These are phyloP conservation scores for Bergia sp. DNA, from an alignment of 92 coral and sea anemone species.

Conservation along the genomic window DNA sequence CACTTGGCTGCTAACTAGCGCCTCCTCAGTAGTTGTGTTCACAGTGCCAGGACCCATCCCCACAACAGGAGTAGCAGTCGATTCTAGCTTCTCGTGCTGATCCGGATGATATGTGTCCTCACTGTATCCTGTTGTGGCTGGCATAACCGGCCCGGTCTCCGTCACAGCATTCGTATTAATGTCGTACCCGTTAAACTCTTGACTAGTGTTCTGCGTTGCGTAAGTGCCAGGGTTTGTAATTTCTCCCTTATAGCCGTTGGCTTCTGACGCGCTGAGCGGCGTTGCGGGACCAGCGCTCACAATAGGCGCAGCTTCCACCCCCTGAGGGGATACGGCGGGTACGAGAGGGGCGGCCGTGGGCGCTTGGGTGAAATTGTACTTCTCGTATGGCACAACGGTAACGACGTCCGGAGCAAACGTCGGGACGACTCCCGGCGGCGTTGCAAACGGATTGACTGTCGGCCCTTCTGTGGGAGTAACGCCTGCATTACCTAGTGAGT, in stretches of 20 bases:
- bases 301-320: constrained; percentile 23
- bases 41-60: constrained; percentile 28
- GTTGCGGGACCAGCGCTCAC: constrained; percentile 39
- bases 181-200: constrained; percentile 12
- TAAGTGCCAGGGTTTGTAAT: constrained; percentile 4
- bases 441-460: constrained; percentile 32
- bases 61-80: constrained; percentile 21
- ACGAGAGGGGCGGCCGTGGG: constrained; percentile 29
- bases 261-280: constrained; percentile 20
- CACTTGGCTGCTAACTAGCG: constrained; percentile 31
- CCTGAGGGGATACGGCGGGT: neutral
- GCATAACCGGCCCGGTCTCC: neutral
- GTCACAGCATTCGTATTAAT: constrained; percentile 34
- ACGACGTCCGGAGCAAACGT: constrained; percentile 71
- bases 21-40: constrained; percentile 5
- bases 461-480: constrained; percentile 36
- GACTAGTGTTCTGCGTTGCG: constrained; percentile 20
- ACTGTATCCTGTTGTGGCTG: constrained; percentile 23
- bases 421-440: constrained; percentile 52
- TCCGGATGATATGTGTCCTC: constrained; percentile 20
- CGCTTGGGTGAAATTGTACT: constrained; percentile 69
- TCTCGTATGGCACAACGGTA: constrained; percentile 54
- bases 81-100: constrained; percentile 38
- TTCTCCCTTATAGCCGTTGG: constrained; percentile 37
- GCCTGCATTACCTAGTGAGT: constrained; percentile 41